Conservation (phyloP, 1,140 invertebrate species). For the Zaprionus inermis region DNA sequence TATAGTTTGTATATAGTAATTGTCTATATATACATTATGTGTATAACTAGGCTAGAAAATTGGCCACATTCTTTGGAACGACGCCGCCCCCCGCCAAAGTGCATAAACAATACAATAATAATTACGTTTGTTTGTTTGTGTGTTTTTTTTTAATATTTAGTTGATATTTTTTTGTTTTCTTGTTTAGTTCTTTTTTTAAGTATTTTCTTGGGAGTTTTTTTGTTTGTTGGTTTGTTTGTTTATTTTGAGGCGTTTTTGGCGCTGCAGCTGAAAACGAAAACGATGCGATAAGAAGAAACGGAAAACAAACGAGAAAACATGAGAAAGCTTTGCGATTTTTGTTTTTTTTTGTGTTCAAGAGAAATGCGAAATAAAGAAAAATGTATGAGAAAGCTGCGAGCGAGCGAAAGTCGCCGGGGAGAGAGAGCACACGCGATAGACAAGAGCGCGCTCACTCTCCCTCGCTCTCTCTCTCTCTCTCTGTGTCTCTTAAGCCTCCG, state of each 20-base stretch:
- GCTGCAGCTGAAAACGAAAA: constrained; percentile 44
- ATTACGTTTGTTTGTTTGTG: constrained; percentile 1
- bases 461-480: background rate
- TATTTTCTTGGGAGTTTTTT: constrained; percentile 1
- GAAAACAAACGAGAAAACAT: constrained; percentile 20
- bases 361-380: constrained; percentile 35
- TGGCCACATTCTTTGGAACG: constrained; percentile 49
- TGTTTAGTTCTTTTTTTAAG: background rate
- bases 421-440: background rate
- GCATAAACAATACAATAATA: constrained; percentile 55
- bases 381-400: constrained; percentile 45
- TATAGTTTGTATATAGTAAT: constrained; percentile 19
- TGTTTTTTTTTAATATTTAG: constrained; percentile 18
- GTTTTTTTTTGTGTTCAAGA: constrained; percentile 3
- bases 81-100: constrained; percentile 39
- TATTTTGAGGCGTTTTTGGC: constrained; percentile 33
- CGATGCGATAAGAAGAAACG: constrained; percentile 13
- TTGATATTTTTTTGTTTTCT: constrained; percentile 24
- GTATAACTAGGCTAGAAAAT: constrained; percentile 39
- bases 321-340: constrained; percentile 33
- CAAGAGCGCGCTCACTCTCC: background rate
- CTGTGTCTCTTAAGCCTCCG: constrained; percentile 15
- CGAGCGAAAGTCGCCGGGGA: constrained; percentile 33
- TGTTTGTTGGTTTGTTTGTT: constrained; percentile 14
- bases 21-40: constrained; percentile 7